Percentiles rank a stretch among this genome's conserved stretches.
phyloP scores from a whole-genome alignment of 2,797 vertebrate genomes.

The Enteromius trimaculatus region DNA sequence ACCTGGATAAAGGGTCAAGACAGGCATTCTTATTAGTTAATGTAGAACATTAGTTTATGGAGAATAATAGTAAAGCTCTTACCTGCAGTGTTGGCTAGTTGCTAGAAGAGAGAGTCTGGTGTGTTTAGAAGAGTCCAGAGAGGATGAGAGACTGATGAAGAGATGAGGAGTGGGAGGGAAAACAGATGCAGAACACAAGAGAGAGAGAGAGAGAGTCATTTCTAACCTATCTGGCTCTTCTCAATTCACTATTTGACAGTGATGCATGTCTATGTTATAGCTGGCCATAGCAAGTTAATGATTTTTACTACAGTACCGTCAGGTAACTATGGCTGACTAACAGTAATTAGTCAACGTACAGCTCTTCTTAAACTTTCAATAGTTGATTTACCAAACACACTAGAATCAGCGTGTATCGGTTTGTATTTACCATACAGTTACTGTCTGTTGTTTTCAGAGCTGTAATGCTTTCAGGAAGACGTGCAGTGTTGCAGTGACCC shows the following conservation, averaged over 20 bases:
- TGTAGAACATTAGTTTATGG: neutral
- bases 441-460: neutral
- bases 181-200: neutral
- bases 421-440: neutral
- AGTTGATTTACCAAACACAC: neutral
- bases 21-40: no score
- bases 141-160: slow-evolving; percentile 37
- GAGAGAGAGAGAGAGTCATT: slow-evolving; percentile 24
- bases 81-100: slow-evolving; percentile 37
- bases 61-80: neutral
- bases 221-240: slow-evolving; percentile 36
- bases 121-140: slow-evolving; percentile 57
- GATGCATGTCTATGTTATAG: neutral
- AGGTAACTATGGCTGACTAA: neutral
- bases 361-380: neutral
- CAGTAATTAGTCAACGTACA: neutral
- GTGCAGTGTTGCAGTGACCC: neutral
- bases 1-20: neutral
- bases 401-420: neutral
- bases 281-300: neutral
- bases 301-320: neutral
- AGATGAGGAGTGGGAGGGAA: slow-evolving; percentile 45
- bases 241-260: slow-evolving; percentile 13
- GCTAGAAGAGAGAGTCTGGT: slow-evolving; percentile 42
- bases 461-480: neutral